phyloP scores from a whole-genome alignment of 2,888 invertebrate species.

The Sceliomorpha sp. region DNA sequence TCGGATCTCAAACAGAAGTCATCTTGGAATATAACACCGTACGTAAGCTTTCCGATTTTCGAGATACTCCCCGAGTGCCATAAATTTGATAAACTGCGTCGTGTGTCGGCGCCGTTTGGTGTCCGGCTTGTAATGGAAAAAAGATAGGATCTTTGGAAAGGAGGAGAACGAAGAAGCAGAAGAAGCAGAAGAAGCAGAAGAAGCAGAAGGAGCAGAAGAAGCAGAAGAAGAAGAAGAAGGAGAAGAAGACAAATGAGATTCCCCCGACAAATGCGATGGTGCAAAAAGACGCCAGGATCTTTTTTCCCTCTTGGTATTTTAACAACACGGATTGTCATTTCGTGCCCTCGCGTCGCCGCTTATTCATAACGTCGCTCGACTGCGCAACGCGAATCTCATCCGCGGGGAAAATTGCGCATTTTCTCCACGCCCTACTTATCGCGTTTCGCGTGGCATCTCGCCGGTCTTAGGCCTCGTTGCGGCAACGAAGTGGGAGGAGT shows the following conservation, averaged over 20 bases:
- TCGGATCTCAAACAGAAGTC: not conserved
- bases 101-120: constrained; percentile 61
- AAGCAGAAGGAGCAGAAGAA: constrained; percentile 30
- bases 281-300: constrained; percentile 36
- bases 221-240: constrained; percentile 17
- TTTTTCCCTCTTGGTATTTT: constrained; percentile 11
- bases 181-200: constrained; percentile 28
- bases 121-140: constrained; percentile 66
- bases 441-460: no score
- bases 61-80: constrained; percentile 9
- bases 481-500: no score
- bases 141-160: constrained; percentile 60
- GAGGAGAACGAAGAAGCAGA: constrained; percentile 19
- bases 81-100: constrained; percentile 60
- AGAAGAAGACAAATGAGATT: constrained; percentile 52
- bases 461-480: no score
- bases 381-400: no score
- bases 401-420: no score
- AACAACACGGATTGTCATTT: constrained; percentile 36
- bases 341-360: constrained; percentile 4
- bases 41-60: constrained; percentile 1
- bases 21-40: not conserved
- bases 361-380: no score
- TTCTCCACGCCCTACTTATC: no score
- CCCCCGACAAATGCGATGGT: constrained; percentile 34